Evolutionary conservation across 2,888 invertebrate genomes (phyloP).

Genomic region (Catocala fraxini): DNA sequence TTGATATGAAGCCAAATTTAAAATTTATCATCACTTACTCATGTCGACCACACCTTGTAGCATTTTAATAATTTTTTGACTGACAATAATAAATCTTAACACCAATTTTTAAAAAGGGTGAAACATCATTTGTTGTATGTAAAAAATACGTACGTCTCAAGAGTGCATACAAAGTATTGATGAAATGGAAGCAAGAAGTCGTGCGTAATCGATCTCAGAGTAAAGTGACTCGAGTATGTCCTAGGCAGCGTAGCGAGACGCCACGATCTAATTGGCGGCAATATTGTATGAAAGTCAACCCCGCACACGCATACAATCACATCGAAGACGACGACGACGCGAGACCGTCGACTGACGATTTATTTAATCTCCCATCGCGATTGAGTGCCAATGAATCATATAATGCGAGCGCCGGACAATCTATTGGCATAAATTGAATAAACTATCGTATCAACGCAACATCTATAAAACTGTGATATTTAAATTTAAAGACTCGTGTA

Average conservation of each 20-base stretch:
- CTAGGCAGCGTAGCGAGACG: slow-evolving; percentile 53
- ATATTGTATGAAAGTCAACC: slow-evolving; percentile 60
- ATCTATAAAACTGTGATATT: slow-evolving; percentile 58
- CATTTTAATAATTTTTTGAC: slow-evolving; percentile 20
- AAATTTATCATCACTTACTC: slow-evolving; percentile 34
- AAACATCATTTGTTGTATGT: slow-evolving; percentile 8
- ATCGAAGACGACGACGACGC: slow-evolving; percentile 46
- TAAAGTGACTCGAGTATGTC: slow-evolving; percentile 43
- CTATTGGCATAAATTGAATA: slow-evolving; percentile 74
- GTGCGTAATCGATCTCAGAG: slow-evolving; percentile 40
- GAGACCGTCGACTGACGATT: slow-evolving; percentile 65
- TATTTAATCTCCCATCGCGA: slow-evolving; percentile 70
- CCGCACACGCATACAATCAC: slow-evolving; percentile 52
- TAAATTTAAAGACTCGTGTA: slow-evolving; percentile 53
- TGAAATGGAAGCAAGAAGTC: slow-evolving; percentile 19
- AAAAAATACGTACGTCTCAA: slow-evolving; percentile 5
- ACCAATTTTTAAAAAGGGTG: slow-evolving; percentile 10
- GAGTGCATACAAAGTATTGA: slow-evolving; percentile 13
- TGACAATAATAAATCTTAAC: slow-evolving; percentile 1
- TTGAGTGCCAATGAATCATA: slow-evolving; percentile 71
- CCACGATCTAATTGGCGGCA: slow-evolving; percentile 60
- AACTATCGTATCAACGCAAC: slow-evolving; percentile 58
- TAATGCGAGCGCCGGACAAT: slow-evolving; percentile 55
- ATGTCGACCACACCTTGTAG: slow-evolving; percentile 21
- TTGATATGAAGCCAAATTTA: slow-evolving; percentile 59